Evolutionary conservation across 2,113 vertebrate species (phyloP).

Genomic region (Pungitius pungitius): DNA sequence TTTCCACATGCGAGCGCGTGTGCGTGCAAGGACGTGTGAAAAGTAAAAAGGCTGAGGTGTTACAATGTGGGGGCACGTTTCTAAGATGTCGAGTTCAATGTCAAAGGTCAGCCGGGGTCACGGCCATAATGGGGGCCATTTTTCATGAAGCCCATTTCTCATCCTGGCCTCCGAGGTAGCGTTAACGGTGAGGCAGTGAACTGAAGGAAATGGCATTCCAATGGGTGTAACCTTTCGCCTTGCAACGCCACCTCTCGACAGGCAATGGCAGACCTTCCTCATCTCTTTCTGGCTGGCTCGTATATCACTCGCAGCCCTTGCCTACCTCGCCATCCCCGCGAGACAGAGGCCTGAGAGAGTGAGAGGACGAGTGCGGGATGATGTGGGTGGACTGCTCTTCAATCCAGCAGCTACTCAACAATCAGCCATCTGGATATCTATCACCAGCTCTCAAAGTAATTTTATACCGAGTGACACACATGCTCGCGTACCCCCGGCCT

Average conservation of each 20-base stretch:
- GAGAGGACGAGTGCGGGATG: conserved; percentile 34
- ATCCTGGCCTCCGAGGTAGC: conserved; percentile 16
- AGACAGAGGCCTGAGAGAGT: conserved; percentile 40
- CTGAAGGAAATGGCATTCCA: conserved; percentile 70
- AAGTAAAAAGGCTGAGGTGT: conserved; percentile 44
- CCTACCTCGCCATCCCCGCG: conserved; percentile 52
- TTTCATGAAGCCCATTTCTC: conserved; percentile 69
- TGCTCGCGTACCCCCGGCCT: conserved; percentile 10
- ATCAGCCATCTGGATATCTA: conserved; percentile 61
- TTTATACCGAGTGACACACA: conserved; percentile 57
- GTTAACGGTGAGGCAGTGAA: conserved; percentile 48
- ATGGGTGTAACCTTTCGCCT: conserved; percentile 72
- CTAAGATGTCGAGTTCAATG: conserved; percentile 60
- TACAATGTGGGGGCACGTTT: conserved; percentile 45
- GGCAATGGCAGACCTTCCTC: conserved; percentile 73
- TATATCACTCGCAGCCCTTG: conserved; percentile 68
- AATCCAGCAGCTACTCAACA: conserved; percentile 66
- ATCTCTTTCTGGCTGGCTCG: conserved; percentile 63
- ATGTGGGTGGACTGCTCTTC: conserved; percentile 53
- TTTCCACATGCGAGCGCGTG: conserved; percentile 21
- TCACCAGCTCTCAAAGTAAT: conserved; percentile 57
- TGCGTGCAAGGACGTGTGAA: not conserved
- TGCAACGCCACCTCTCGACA: conserved; percentile 55
- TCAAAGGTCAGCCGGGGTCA: conserved; percentile 64
- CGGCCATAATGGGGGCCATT: conserved; percentile 72